phyloP scores from a whole-genome alignment of 2,113 vertebrate genomes.

The Hippolais icterina region DNA sequence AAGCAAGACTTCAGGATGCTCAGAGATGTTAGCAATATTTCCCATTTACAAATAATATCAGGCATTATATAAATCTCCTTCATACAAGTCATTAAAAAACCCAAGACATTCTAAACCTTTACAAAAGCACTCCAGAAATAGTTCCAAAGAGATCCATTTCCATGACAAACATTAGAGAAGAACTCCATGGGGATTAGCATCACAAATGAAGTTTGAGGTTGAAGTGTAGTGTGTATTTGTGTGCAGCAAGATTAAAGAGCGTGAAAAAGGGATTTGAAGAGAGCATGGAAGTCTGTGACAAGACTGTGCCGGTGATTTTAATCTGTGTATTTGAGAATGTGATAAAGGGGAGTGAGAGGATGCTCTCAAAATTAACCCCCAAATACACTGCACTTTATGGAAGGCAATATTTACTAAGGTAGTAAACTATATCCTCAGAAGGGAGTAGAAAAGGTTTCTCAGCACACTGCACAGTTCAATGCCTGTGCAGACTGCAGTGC shows the following conservation, averaged over 20 bases:
- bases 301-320: neutral
- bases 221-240: slow-evolving; percentile 48
- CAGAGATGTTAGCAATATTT: slow-evolving; percentile 74
- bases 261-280: slow-evolving; percentile 34
- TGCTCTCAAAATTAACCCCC: slow-evolving; percentile 1
- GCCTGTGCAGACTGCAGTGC: neutral
- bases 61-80: slow-evolving; percentile 82
- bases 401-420: neutral
- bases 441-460: slow-evolving; percentile 1
- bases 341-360: neutral
- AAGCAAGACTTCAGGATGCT: slow-evolving; percentile 78
- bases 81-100: slow-evolving; percentile 76
- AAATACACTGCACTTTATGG: neutral
- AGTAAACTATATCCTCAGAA: neutral
- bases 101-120: slow-evolving; percentile 73
- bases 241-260: slow-evolving; percentile 39
- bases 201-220: slow-evolving; percentile 66
- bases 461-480: slow-evolving; percentile 5
- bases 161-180: slow-evolving; percentile 64
- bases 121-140: slow-evolving; percentile 74
- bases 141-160: slow-evolving; percentile 69
- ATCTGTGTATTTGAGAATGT: neutral
- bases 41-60: slow-evolving; percentile 81
- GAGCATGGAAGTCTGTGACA: slow-evolving; percentile 18
- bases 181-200: slow-evolving; percentile 67